These are phyloP conservation scores for Buceros bicornis DNA, from an alignment of 2,797 vertebrate genomes.

Conservation along the genomic window DNA sequence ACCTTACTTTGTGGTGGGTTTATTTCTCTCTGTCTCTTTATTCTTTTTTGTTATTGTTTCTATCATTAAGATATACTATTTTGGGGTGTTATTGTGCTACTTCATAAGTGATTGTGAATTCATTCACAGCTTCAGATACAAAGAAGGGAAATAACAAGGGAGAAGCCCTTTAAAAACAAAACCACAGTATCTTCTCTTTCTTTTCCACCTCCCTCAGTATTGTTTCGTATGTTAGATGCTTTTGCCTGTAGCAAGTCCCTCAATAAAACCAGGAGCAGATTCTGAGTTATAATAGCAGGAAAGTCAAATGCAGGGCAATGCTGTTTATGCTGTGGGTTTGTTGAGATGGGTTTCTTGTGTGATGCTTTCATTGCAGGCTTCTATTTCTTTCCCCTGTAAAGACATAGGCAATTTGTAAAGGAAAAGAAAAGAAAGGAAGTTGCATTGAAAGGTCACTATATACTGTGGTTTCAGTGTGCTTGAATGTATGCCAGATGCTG, in stretches of 20 bases:
- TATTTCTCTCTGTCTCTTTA: neutral
- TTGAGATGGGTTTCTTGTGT: conserved; percentile 15
- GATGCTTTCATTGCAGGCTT: neutral
- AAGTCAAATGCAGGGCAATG: neutral
- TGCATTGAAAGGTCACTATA: neutral
- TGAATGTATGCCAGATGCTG: neutral
- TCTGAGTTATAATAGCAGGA: neutral
- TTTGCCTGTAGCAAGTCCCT: neutral
- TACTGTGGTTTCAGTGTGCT: neutral
- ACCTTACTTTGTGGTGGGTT: accelerated
- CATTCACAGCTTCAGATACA: neutral
- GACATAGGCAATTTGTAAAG: neutral
- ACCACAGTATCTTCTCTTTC: neutral
- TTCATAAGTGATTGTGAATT: neutral
- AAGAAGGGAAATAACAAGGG: neutral
- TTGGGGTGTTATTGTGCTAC: neutral
- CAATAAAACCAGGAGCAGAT: neutral
- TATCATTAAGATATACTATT: neutral
- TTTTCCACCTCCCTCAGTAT: neutral
- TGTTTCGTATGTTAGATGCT: neutral
- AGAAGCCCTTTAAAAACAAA: neutral
- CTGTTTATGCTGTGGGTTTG: neutral
- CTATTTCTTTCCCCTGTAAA: conserved; percentile 13
- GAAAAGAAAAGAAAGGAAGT: conserved; percentile 2
- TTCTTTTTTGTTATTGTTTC: neutral